phyloP scores from a whole-genome alignment of 1,140 invertebrate genomes.

The Pygmarrhopalites habei region DNA sequence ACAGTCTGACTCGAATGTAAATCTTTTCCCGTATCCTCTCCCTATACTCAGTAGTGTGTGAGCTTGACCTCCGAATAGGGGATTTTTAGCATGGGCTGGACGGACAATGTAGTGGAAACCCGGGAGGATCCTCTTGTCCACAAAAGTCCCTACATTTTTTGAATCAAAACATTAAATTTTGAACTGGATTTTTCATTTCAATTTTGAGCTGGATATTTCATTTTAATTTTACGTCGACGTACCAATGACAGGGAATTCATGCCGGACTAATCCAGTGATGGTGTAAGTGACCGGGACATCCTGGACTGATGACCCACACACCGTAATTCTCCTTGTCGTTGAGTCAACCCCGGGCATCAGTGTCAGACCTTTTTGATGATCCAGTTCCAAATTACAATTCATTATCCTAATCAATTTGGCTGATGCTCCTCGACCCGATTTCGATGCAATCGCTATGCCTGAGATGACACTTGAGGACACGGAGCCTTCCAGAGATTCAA shows the following conservation, averaged over 20 bases:
- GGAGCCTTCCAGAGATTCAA: slow-evolving; percentile 45
- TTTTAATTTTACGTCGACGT: too few relatives aligned
- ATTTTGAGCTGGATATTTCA: too few relatives aligned
- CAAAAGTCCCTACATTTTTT: slow-evolving; percentile 67
- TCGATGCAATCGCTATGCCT: slow-evolving; percentile 52
- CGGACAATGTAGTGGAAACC: slow-evolving; percentile 66
- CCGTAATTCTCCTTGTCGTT: slow-evolving; percentile 52
- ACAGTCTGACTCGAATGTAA: slow-evolving; percentile 62
- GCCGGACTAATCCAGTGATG: slow-evolving; percentile 57
- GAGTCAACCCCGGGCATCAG: slow-evolving; percentile 55
- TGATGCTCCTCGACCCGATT: slow-evolving; percentile 45
- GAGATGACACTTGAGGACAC: slow-evolving; percentile 42
- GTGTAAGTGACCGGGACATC: slow-evolving; percentile 62
- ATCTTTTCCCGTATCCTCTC: slow-evolving; percentile 65
- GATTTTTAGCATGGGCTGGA: slow-evolving; percentile 53
- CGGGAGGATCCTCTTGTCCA: slow-evolving; percentile 63
- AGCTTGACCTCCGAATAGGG: slow-evolving; percentile 58
- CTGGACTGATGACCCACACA: slow-evolving; percentile 52
- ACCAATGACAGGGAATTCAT: slow-evolving; percentile 68
- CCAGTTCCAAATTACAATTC: slow-evolving; percentile 44
- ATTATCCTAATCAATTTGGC: slow-evolving; percentile 50
- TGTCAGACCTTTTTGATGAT: slow-evolving; percentile 44
- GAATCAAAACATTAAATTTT: slow-evolving; percentile 41
- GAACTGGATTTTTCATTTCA: not conserved
- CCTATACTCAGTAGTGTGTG: slow-evolving; percentile 59